Evolutionary conservation across 2,113 vertebrate genomes (phyloP), one percentile per base, ranked within the genome.

Genomic region (Talpa occidentalis): DNA sequence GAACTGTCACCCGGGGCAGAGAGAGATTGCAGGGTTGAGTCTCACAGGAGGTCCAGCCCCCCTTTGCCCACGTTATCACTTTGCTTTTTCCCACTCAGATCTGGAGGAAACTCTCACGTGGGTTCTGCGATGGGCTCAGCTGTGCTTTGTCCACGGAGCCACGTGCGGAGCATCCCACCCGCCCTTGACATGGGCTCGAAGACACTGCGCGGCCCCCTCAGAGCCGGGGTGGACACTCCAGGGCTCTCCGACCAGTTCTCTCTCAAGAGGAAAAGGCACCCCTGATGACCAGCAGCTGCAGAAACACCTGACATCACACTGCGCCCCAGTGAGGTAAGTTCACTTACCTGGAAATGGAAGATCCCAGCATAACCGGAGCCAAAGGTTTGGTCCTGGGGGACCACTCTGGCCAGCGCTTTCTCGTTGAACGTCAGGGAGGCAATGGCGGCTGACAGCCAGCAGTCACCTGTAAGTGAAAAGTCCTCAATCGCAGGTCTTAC

Each of bases 381-480:
- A 54, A 99, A 99, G 49, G 96, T 97, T 97, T 99, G 99, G 94
- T 99, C 98, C 3, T 95, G 98, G 10, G 99, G 99, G 6, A 99
- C 97, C 5, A 99, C 99, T 92, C 99, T 98, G 35, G 98, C 97
- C 97, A 99, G 59, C 0, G 98, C 85, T 0, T 98, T 99, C 85
- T 99, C 97, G 78, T 99, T 99, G 24, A 99, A 97, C 0, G 99
- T 99, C 80, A 99, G 98, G 49, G 99, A 99, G 64, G 99, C 99
- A 6, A 99, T 99, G 88, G 99, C 99, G 4, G 99, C 99, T 88
- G 99, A 97, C 0, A 99, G 98, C 99, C 99, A 99, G 96, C 99
- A 99, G 97, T 99, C 99, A 3, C 99, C 99, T 99, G 98, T 28
- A n/a, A 96, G 91, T 24, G 60, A 79, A 82, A 92, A 94, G 92